Evolutionary conservation across 1,140 invertebrate genomes (phyloP).

Genomic region (Hypsibius dujardini): DNA sequence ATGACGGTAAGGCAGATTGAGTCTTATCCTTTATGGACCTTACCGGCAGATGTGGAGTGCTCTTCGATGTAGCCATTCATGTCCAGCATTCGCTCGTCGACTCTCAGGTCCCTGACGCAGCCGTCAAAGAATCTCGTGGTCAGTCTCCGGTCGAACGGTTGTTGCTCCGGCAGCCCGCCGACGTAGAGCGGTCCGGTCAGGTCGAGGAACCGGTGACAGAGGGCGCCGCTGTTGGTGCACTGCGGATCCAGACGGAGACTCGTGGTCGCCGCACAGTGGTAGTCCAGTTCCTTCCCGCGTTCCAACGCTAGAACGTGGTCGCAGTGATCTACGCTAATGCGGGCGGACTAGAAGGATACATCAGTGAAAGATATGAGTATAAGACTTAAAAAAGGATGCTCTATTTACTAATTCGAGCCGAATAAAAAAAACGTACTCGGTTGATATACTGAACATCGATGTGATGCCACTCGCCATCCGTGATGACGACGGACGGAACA

Average conservation of each 20-base stretch:
- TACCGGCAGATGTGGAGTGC: not conserved
- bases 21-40: not conserved
- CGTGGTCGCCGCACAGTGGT: conserved; percentile 62
- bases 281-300: conserved; percentile 53
- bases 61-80: conserved; percentile 40
- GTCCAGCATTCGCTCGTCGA: conserved; percentile 73
- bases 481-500: conserved; percentile 51
- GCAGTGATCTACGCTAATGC: conserved; percentile 70
- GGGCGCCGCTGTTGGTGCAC: conserved; percentile 66
- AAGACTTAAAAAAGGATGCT: conserved; percentile 17
- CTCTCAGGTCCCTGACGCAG: conserved; percentile 70
- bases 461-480: conserved; percentile 83
- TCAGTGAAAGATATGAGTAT: conserved; percentile 13
- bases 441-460: conserved; percentile 71
- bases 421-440: conserved; percentile 39
- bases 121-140: conserved; percentile 67
- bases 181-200: conserved; percentile 82
- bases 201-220: conserved; percentile 84
- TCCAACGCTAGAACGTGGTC: conserved; percentile 62
- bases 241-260: conserved; percentile 36
- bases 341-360: conserved; percentile 50
- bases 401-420: conserved; percentile 8
- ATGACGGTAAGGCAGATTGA: no score
- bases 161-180: conserved; percentile 68
- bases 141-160: conserved; percentile 52